Conservation (phyloP, 2,797 vertebrate species). For the Tokudaia muenninki region DNA sequence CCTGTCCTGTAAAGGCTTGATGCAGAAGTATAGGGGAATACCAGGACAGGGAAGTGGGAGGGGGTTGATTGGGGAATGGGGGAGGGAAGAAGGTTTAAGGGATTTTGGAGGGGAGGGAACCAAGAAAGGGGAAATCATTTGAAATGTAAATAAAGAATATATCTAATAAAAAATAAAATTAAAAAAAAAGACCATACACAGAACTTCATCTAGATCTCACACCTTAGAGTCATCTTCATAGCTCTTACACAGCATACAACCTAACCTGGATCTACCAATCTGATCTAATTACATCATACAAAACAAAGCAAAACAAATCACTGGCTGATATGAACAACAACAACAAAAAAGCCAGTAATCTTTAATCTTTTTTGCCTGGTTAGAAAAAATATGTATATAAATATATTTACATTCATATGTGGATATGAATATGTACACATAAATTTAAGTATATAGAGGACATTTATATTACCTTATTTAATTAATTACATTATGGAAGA, state of each 20-base stretch:
- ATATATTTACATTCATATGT: no score
- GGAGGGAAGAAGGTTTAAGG: no score
- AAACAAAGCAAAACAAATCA: constrained; percentile 42
- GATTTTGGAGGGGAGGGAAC: no score
- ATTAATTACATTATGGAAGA: no score
- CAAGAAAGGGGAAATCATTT: no score
- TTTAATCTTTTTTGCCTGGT: neutral
- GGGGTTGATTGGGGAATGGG: no score
- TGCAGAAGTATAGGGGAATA: no score
- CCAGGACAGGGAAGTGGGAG: no score
- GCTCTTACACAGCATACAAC: neutral
- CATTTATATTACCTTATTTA: neutral
- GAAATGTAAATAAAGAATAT: no score
- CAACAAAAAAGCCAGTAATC: neutral
- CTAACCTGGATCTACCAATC: neutral
- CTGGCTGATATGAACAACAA: neutral
- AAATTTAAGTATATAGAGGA: neutral
- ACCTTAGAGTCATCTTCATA: neutral
- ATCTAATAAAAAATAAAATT: no score
- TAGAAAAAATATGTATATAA: neutral
- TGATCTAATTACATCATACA: constrained; percentile 4
- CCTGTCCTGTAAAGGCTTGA: no score
- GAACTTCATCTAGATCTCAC: neutral
- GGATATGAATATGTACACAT: neutral
- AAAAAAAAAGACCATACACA: neutral